Evolutionary conservation across 2,888 invertebrate genomes (phyloP), one percentile per base, ranked within the genome.

Genomic region (Acleris literana): DNA sequence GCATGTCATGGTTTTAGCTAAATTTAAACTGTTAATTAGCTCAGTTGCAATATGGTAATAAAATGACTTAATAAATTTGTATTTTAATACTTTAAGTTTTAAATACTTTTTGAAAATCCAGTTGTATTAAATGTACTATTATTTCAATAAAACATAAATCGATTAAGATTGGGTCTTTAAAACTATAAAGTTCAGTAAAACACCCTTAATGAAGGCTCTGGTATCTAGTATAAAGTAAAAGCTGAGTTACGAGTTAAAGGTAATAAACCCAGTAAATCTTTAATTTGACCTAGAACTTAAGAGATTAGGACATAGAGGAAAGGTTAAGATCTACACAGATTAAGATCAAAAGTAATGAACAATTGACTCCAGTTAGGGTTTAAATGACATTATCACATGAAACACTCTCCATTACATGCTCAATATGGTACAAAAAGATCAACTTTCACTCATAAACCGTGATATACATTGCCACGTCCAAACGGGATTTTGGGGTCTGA

Each of bases 381-480:
- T 29, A n/a, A n/a, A 46, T 29, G 39, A 39, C 6, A 22, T 62
- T 52, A 61, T n/a, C 7, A n/a, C 11, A 1, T n/a, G 43, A 39
- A 17, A 62, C 33, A 7, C 46, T 53, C 3, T 18, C 16, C 22
- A 57, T 25, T 25, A 22, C 22, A 52, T 25, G 3, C 6, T 70
- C 66, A 68, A 57, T 62, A 60, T 57, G 46, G 49, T 49, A 55
- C 17, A 29, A 54, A 64, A 53, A 64, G 64, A 69, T 48, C 58
- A 72, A 79, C 74, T 86, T 86, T 87, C 84, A 77, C 78, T 86
- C 79, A 85, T 74, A 81, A 85, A 81, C 68, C 68, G 64, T 63
- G 58, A 75, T 76, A 73, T 73, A 72, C 67, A 71, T 61, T 93
- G 93, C 93, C 93, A 93, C 93, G 93, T 93, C 88, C 83, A 44